Evolutionary conservation across 2,113 vertebrate species (phyloP).

Genomic region (Tragelaphus buxtoni): DNA sequence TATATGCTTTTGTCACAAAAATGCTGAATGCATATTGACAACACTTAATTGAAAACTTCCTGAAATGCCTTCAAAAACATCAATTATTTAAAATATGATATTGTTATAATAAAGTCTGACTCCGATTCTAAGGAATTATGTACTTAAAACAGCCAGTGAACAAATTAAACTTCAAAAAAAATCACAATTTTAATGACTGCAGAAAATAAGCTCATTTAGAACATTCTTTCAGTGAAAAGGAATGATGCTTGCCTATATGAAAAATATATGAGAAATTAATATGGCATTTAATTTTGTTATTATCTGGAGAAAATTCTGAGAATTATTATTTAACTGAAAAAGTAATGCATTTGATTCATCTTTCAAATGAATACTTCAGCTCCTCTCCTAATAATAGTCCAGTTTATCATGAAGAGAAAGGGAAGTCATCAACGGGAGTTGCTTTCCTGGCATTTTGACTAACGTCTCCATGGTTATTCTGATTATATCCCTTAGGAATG

Average conservation of each 20-base stretch:
- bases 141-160: neutral
- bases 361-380: neutral
- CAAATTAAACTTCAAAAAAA: neutral
- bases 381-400: neutral
- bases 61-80: neutral
- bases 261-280: neutral
- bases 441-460: neutral
- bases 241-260: neutral
- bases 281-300: neutral
- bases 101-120: neutral
- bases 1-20: neutral
- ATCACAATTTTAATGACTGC: neutral
- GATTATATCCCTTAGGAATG: constrained; percentile 39
- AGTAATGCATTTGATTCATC: neutral
- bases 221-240: neutral
- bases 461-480: constrained; percentile 1
- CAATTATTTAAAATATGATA: constrained; percentile 1
- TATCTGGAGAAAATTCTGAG: neutral
- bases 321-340: neutral
- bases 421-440: neutral
- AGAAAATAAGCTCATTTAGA: neutral
- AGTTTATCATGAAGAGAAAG: neutral
- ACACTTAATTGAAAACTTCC: constrained; percentile 24
- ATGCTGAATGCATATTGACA: neutral
- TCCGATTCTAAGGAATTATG: neutral